A percentile compares a stretch with the other conserved stretches of the same genome.
These are phyloP conservation scores for Periophthalmus magnuspinnatus DNA, from an alignment of 2,797 vertebrate genomes.

Conservation along the genomic window DNA sequence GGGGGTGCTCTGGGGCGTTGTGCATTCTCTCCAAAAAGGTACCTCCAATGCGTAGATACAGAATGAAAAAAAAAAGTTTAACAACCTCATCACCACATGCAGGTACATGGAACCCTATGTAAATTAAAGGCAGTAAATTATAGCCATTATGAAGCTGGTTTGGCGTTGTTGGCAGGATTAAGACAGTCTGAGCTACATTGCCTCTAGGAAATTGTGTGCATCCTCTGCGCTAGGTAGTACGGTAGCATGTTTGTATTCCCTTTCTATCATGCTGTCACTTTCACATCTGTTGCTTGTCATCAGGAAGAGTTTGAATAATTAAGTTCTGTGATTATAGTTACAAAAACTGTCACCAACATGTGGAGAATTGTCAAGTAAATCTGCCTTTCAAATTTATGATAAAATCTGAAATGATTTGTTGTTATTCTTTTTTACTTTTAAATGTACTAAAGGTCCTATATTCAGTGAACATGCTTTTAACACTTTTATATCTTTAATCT, in stretches of 20 bases:
- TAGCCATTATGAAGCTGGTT: background rate
- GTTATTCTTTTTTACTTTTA: background rate
- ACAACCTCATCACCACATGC: background rate
- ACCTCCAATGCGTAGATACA: background rate
- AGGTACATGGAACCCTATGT: background rate
- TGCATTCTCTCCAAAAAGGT: slow-evolving; percentile 5
- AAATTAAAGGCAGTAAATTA: background rate
- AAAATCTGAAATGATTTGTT: background rate
- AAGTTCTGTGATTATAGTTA: background rate
- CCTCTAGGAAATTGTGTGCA: background rate
- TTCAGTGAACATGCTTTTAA: background rate
- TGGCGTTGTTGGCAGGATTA: background rate
- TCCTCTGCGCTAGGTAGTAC: background rate
- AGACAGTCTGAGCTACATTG: background rate
- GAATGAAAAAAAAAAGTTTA: background rate
- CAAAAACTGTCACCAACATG: background rate
- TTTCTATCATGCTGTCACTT: background rate
- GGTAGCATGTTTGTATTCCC: background rate
- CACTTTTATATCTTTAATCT: no score
- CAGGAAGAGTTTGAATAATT: slow-evolving; percentile 2
- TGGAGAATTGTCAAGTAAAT: background rate
- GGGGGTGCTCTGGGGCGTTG: slow-evolving; percentile 5
- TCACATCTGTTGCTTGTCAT: slow-evolving; percentile 1
- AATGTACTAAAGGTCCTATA: background rate
- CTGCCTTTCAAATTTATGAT: background rate